phyloP scores from a whole-genome alignment of 2,113 vertebrate genomes.

The Zosterops japonicus region DNA sequence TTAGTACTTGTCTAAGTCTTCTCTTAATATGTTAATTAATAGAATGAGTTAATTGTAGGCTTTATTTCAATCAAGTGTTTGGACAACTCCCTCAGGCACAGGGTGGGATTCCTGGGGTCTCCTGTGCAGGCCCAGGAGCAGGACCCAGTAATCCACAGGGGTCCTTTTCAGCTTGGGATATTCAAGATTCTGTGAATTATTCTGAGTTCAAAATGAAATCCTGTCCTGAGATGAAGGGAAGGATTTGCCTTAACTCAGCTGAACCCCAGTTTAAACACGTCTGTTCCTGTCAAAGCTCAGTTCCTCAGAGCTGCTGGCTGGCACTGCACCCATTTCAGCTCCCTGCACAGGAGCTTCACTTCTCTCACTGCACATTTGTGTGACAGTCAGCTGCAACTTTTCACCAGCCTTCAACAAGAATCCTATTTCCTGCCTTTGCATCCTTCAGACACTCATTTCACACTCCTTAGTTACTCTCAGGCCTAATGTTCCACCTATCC shows the following conservation, averaged over 20 bases:
- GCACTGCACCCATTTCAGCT: neutral
- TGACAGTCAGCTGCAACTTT: neutral
- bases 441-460: neutral
- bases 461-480: neutral
- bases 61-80: neutral
- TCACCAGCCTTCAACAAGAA: neutral
- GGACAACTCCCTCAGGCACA: neutral
- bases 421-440: neutral
- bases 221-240: neutral
- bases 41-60: neutral
- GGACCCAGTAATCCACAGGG: neutral
- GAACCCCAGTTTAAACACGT: neutral
- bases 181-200: neutral
- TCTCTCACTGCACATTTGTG: neutral
- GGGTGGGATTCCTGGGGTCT: neutral
- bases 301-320: neutral
- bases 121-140: neutral
- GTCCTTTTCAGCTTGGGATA: neutral
- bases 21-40: neutral
- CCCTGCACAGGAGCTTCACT: neutral
- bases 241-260: neutral
- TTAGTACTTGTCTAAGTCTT: neutral
- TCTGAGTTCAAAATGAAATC: neutral
- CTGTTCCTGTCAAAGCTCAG: neutral
- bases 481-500: neutral